Evolutionary conservation across 92 coral and sea anemone species (phyloP).

Genomic region (Phenganax marumi): DNA sequence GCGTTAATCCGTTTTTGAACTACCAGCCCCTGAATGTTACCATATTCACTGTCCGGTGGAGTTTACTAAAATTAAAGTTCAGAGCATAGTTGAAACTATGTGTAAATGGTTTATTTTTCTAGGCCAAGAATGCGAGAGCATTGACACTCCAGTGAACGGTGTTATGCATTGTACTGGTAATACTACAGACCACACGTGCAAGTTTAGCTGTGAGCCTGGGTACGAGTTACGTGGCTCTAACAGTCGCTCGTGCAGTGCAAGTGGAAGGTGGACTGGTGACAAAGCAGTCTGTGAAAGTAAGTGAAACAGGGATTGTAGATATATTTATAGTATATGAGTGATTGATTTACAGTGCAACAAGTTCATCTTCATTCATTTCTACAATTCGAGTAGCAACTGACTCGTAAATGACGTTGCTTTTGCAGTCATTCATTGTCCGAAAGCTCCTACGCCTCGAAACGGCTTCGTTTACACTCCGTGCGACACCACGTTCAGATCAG

Average conservation of each 20-base stretch:
- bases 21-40: too few species aligned
- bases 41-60: too few species aligned
- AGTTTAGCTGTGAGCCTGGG: conserved; percentile 62
- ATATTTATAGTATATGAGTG: background rate
- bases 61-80: too few species aligned
- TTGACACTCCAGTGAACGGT: conserved; percentile 53
- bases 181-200: conserved; percentile 59
- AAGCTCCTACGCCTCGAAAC: conserved; percentile 55
- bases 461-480: conserved; percentile 72
- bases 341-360: background rate
- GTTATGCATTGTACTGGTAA: conserved; percentile 63
- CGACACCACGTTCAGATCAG: conserved; percentile 58
- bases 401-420: background rate
- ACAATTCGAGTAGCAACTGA: background rate
- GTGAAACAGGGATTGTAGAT: background rate
- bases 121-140: conserved; percentile 58
- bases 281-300: conserved; percentile 56
- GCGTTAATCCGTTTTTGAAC: too few species aligned
- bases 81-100: too few species aligned
- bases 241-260: conserved; percentile 56
- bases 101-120: background rate
- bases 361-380: background rate
- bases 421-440: conserved; percentile 57
- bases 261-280: conserved; percentile 63
- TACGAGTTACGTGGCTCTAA: conserved; percentile 70